Evolutionary conservation across 2,888 invertebrate genomes (phyloP).

Genomic region (Pandemis cinnamomeana): DNA sequence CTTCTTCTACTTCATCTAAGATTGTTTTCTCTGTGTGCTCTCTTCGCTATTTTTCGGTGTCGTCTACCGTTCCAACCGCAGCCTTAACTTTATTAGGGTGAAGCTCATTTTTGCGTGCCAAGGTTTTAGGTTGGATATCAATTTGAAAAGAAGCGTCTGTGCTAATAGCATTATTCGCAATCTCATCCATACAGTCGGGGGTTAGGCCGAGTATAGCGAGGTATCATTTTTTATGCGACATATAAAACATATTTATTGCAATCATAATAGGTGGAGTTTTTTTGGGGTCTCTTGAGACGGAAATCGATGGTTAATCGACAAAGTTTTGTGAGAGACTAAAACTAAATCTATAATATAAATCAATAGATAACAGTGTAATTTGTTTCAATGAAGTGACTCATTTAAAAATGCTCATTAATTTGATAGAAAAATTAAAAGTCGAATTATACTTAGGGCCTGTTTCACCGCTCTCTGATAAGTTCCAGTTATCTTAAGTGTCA

Average conservation of each 20-base stretch:
- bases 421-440: no score
- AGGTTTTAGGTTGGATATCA: conserved; percentile 73
- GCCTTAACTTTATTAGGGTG: conserved; percentile 48
- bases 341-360: background rate
- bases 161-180: conserved; percentile 85
- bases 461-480: no score
- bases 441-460: no score
- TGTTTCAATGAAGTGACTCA: no score
- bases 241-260: conserved; percentile 85
- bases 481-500: no score
- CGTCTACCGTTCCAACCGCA: conserved; percentile 47
- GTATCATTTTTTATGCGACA: conserved; percentile 83
- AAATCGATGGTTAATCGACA: conserved; percentile 69
- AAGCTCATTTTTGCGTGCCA: conserved; percentile 57
- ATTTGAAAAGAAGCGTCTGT: conserved; percentile 85
- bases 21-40: conserved; percentile 52
- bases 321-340: conserved; percentile 39
- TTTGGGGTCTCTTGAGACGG: conserved; percentile 74
- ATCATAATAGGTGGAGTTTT: conserved; percentile 81
- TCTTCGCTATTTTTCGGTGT: conserved; percentile 54
- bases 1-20: conserved; percentile 49
- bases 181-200: conserved; percentile 84
- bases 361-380: background rate
- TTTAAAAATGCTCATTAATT: no score
- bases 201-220: conserved; percentile 77